Base-by-base conservation (phyloP, 2,797 vertebrate species). In the Arremon aurantiirostris region DNA sequence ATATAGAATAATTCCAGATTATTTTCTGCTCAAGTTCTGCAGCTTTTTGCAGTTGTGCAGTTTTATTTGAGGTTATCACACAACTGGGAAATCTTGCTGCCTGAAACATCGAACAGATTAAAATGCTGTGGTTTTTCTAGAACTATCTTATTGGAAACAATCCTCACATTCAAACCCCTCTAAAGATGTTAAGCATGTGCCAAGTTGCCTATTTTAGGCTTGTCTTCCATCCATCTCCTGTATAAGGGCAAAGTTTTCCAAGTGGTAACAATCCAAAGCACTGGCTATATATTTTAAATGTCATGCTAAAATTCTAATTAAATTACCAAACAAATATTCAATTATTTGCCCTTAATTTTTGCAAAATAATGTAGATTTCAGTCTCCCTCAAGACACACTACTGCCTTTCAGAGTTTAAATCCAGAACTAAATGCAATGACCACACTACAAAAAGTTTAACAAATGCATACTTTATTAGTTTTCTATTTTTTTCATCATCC, bases 211-310 rank as follows among this genome's bases (percentile, higher is more conserved):
- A 86, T 90, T 95, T 92, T 89, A 95, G 68, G 44, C 16, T 80
- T 11, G 3, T 93, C 65, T 82, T 89, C 82, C 23, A 93, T 60
- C 44, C 60, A 85, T 28, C 73, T 89, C 78, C 89, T 91, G 85
- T 93, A 69, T 57, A 94, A 78, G 79, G 89, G 39, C 46, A 86
- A 96, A 94, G 61, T 86, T 81, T 94, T 86, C 65, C 35, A 80
- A 82, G 41, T 82, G 15, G 56, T 92, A 89, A 66, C 41, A 53
- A 53, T n/a, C 46, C 66, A 92, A 92, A 90, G 15, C 35, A 57
- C 72, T 64, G 63, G 71, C 76, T 66, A 85, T 50, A 41, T 19
- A 89, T 83, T 77, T 28, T 52, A 71, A 78, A 49, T 41, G 20
- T 71, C 46, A 65, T n/a, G 32, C 41, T 56, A 89, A 83, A 93